These are phyloP conservation scores for Oligia latruncula DNA, from an alignment of 2,888 invertebrate genomes.

Conservation along the genomic window DNA sequence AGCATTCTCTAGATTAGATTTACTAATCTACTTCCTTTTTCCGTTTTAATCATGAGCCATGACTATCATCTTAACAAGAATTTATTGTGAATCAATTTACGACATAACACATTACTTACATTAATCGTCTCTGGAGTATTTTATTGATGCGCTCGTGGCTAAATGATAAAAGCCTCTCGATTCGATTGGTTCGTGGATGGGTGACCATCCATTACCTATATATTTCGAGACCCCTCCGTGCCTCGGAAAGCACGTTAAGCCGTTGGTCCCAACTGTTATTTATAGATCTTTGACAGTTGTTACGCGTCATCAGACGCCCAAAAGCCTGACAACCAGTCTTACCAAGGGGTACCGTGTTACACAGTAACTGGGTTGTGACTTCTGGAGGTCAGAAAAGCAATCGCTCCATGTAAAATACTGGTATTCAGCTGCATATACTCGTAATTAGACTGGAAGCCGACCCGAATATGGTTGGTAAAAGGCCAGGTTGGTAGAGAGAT, in stretches of 20 bases:
- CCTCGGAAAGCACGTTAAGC: background rate
- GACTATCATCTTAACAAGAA: conserved; percentile 55
- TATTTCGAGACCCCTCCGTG: background rate
- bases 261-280: background rate
- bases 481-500: background rate
- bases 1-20: conserved; percentile 57
- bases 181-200: background rate
- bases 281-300: background rate
- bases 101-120: conserved; percentile 26
- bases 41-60: conserved; percentile 23
- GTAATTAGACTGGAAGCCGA: background rate
- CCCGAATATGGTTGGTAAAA: background rate
- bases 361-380: background rate
- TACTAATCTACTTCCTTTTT: conserved; percentile 56
- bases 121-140: conserved; percentile 6
- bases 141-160: background rate
- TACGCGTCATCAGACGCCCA: background rate
- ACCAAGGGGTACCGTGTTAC: background rate
- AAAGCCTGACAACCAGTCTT: background rate
- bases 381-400: background rate
- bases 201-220: background rate
- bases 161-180: background rate
- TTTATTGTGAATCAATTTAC: conserved; percentile 41
- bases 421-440: background rate
- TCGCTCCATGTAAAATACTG: background rate